Evolutionary conservation across 37 sponge, comb jelly and placozoan genomes (phyloP).

Genomic region (Bolinopsis microptera): DNA sequence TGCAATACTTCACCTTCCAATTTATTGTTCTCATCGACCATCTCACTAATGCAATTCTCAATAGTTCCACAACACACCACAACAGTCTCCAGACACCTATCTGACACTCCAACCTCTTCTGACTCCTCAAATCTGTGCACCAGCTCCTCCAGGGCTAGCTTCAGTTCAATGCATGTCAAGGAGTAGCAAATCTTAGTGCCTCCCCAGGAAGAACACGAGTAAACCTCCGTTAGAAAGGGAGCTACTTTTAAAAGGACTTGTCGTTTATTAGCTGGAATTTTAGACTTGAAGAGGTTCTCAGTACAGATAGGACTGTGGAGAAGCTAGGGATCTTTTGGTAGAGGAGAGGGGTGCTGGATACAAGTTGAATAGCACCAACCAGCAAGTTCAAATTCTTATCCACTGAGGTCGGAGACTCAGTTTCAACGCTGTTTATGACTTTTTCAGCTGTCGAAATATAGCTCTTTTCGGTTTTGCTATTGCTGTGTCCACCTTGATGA

Average conservation of each 20-base stretch:
- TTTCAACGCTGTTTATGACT: not conserved
- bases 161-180: constrained; percentile 11
- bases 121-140: constrained; percentile 27
- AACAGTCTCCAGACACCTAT: not conserved
- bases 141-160: not conserved
- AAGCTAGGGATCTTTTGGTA: not conserved
- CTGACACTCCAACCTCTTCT: not conserved
- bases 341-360: not conserved
- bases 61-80: constrained; percentile 10
- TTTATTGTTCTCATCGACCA: constrained; percentile 25
- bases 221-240: not conserved
- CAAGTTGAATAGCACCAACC: not conserved
- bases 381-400: not conserved
- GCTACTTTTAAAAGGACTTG: not conserved
- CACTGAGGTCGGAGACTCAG: not conserved
- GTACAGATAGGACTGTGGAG: not conserved
- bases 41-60: not conserved
- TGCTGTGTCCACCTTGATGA: not conserved
- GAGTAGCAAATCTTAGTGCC: not conserved
- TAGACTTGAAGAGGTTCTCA: not conserved
- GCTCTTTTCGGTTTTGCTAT: not conserved
- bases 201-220: not conserved
- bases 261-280: not conserved
- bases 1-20: not conserved
- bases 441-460: not conserved